Percentiles rank a stretch among this genome's conserved stretches.
These are phyloP conservation scores for Thamnophis sirtalis DNA, from an alignment of 2,113 vertebrate species.

Conservation along the genomic window DNA sequence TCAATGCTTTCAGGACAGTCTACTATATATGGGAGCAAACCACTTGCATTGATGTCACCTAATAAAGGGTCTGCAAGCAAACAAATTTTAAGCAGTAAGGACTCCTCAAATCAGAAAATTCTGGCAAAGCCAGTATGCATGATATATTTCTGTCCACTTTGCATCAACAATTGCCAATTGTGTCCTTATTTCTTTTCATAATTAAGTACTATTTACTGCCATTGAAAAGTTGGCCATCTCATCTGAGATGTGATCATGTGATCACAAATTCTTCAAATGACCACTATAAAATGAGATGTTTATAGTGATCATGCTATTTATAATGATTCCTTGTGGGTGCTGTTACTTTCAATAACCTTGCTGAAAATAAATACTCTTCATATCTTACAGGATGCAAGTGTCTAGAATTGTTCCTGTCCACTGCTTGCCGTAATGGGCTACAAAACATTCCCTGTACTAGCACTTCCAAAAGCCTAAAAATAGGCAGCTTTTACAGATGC, in stretches of 20 bases:
- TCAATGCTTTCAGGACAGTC: background rate
- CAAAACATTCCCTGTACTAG: background rate
- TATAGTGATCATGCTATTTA: background rate
- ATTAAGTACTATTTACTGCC: background rate
- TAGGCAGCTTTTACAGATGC: background rate
- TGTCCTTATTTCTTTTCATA: background rate
- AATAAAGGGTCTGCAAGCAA: background rate
- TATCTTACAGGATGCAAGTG: background rate
- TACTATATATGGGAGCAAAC: background rate
- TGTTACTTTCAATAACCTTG: background rate
- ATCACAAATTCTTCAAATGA: background rate
- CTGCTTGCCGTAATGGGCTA: background rate
- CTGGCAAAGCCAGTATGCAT: background rate
- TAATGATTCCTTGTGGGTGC: background rate
- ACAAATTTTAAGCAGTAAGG: background rate
- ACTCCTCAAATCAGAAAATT: background rate
- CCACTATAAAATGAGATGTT: background rate
- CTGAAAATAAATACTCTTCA: background rate
- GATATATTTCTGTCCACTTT: background rate
- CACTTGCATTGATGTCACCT: background rate
- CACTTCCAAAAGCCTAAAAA: background rate
- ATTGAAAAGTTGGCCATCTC: background rate
- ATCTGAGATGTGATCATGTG: background rate
- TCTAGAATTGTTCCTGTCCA: background rate
- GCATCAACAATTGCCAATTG: background rate